phyloP scores from a whole-genome alignment of 2,797 vertebrate species.

The Sebastes minor region DNA sequence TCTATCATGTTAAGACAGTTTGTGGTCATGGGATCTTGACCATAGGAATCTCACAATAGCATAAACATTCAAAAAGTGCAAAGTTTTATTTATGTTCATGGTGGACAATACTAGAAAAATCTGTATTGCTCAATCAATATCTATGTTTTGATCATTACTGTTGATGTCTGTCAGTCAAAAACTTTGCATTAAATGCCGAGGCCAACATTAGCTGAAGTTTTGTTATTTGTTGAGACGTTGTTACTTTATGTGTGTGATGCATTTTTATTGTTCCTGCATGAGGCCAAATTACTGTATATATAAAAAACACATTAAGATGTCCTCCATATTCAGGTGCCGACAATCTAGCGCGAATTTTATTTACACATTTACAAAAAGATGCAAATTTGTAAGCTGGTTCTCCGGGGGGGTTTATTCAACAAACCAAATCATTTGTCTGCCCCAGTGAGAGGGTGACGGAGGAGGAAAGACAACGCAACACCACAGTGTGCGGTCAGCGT shows the following conservation, averaged over 20 bases:
- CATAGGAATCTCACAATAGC: constrained; percentile 28
- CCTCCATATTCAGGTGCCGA: background rate
- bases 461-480: background rate
- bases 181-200: background rate
- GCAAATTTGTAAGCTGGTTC: constrained; percentile 21
- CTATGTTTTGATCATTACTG: background rate
- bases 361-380: constrained; percentile 47
- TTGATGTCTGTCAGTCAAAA: background rate
- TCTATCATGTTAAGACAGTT: background rate
- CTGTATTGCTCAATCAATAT: background rate
- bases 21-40: background rate
- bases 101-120: background rate
- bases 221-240: background rate
- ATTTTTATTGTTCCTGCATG: background rate
- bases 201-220: background rate
- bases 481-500: background rate
- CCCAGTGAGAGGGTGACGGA: background rate
- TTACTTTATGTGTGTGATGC: background rate
- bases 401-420: constrained; percentile 6
- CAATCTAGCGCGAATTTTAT: constrained; percentile 23
- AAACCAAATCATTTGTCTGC: background rate
- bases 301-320: background rate
- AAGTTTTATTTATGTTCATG: background rate
- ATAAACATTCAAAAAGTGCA: constrained; percentile 46
- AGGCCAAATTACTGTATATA: background rate